Evolutionary conservation across 2,797 vertebrate genomes (phyloP).

Genomic region (Chiroxiphia lanceolata): DNA sequence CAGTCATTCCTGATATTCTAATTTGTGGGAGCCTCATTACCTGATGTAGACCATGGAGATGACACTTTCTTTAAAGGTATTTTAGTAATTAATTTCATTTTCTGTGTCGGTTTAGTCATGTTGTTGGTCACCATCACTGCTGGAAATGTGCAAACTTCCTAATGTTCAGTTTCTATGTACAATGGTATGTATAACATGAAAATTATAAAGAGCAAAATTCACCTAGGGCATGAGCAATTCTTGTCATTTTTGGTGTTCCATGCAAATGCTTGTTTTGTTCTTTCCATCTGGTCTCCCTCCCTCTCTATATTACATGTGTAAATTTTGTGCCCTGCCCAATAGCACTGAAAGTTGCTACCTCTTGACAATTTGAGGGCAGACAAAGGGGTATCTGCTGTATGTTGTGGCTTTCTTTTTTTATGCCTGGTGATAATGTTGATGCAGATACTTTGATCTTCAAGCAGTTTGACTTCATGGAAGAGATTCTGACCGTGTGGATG

Average conservation of each 20-base stretch:
- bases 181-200: background rate
- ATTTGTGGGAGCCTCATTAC: background rate
- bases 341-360: background rate
- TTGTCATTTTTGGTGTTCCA: background rate
- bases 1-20: background rate
- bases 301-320: background rate
- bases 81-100: background rate
- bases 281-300: background rate
- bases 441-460: constrained; percentile 59
- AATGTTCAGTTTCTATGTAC: background rate
- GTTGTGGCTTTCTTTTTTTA: background rate
- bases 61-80: background rate
- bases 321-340: background rate
- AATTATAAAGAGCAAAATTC: background rate
- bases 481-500: background rate
- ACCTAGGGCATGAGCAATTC: background rate
- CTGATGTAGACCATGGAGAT: background rate
- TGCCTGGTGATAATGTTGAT: constrained; percentile 38
- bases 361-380: background rate
- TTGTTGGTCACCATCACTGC: background rate
- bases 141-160: background rate
- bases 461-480: constrained; percentile 30
- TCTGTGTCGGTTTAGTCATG: background rate
- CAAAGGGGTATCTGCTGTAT: constrained; percentile 29
- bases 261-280: background rate